Conservation (phyloP, 2,888 invertebrate genomes). For the Phoronis australis region DNA sequence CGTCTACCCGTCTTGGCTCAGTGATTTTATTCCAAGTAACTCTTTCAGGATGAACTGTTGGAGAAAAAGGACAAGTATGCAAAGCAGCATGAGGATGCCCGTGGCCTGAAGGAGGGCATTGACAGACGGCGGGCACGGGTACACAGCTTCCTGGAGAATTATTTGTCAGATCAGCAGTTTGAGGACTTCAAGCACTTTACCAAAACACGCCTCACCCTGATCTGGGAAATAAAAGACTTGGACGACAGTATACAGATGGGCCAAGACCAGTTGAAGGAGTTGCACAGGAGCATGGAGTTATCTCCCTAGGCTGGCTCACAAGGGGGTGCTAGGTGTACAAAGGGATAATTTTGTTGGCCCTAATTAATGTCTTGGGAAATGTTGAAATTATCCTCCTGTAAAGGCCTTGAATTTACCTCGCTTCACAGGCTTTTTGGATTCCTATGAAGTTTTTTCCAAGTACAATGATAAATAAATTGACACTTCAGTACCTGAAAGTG, state of each 20-base stretch:
- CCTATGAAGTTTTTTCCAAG: too few relatives aligned
- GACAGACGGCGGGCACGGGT: conserved; percentile 71
- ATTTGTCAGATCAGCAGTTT: conserved; percentile 64
- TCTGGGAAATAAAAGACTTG: conserved; percentile 68
- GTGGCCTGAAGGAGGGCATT: conserved; percentile 73
- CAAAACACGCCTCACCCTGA: conserved; percentile 79
- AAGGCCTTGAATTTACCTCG: too few relatives aligned
- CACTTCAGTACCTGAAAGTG: too few relatives aligned
- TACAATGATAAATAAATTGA: too few relatives aligned
- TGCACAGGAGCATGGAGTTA: conserved; percentile 61
- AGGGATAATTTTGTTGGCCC: too few relatives aligned
- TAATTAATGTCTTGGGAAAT: too few relatives aligned
- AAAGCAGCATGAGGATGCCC: conserved; percentile 77
- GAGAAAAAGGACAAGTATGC: conserved; percentile 70
- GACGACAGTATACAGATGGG: conserved; percentile 77
- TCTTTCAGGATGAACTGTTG: conserved; percentile 33
- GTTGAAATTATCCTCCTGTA: too few relatives aligned
- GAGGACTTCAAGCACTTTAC: conserved; percentile 79
- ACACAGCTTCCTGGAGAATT: conserved; percentile 63
- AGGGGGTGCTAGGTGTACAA: too few relatives aligned
- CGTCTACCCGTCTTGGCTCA: not conserved
- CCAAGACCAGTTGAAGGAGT: conserved; percentile 71
- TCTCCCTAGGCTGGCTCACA: too few relatives aligned
- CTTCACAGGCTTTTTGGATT: too few relatives aligned
- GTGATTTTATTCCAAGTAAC: not conserved